Conservation (phyloP, 1,140 invertebrate genomes). For the Megalopta genalis region DNA sequence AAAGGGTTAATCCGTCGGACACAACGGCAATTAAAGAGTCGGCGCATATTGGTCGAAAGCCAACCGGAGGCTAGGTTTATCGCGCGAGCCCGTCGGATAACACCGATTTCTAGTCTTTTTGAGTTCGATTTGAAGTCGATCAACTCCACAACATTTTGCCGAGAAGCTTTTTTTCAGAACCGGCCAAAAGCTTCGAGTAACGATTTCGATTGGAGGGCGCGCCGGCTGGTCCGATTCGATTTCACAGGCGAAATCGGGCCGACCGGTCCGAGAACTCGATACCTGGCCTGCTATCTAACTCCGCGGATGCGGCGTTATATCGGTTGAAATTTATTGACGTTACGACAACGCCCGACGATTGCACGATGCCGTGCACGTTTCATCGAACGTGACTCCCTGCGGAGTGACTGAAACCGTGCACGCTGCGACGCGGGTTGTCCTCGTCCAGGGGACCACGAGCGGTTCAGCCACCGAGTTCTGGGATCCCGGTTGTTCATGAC, state of each 20-base stretch:
- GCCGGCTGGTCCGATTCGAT: slow-evolving; percentile 11
- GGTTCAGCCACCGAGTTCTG: not conserved
- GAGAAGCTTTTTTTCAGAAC: not conserved
- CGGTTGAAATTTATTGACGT: slow-evolving; percentile 59
- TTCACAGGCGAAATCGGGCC: slow-evolving; percentile 21
- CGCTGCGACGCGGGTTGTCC: slow-evolving; percentile 37
- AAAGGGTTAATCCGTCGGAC: no score
- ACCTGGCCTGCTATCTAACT: slow-evolving; percentile 7
- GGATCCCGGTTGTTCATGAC: not conserved
- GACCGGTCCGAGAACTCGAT: slow-evolving; percentile 12
- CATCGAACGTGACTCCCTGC: slow-evolving; percentile 59
- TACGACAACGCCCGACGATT: slow-evolving; percentile 40
- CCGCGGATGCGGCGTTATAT: slow-evolving; percentile 46
- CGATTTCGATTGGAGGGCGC: slow-evolving; percentile 1
- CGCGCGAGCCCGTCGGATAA: no score
- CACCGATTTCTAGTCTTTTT: not conserved
- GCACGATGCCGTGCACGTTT: slow-evolving; percentile 59
- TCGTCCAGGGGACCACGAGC: slow-evolving; percentile 35
- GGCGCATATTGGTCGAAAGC: no score
- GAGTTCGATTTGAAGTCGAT: not conserved
- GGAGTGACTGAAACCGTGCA: slow-evolving; percentile 53
- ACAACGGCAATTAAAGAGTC: no score
- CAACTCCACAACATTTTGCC: not conserved
- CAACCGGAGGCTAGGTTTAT: no score
- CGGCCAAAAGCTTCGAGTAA: not conserved